Evolutionary conservation across 1,140 invertebrate genomes (phyloP), one percentile per base, ranked within the genome.

Genomic region (Tetramorium simillimum): DNA sequence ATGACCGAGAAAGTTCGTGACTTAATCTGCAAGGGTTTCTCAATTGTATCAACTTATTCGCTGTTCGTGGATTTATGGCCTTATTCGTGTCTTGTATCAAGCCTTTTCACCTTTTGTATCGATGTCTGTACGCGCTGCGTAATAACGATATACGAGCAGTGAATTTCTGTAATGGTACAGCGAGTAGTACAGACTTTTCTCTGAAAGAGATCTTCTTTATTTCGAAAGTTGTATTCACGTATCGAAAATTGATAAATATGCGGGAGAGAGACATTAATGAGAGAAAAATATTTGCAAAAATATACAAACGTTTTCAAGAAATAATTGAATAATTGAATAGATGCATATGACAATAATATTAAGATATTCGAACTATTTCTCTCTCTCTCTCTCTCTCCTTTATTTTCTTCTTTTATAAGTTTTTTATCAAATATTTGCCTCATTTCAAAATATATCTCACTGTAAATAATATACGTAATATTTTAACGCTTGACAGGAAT

Each of bases 1-100:
- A 86, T 49, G 40, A 24, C 4, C 16, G 62, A 65, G 24, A 56
- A 63, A 86, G 85, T 91, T 92, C 90, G 92, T 91, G 91, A 92
- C 91, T 92, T 91, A 93, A 93, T 93, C 91, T 91, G 77, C 82
- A 75, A 89, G 82, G 81, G 80, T 89, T 91, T 88, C 86, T 89
- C 85, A 72, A 80, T 85, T 80, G 63, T 80, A 73, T 89, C 70
- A 65, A 16, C 65, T 75, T 89, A 33, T 86, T 76, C 87, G 78
- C 67, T 88, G 82, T 85, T 90, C 60, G 37, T 89, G 63, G 40
- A 92, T 92, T 91, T 91, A 91, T 78, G 82, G 65, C 51, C n/a
- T 75, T 77, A 82, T 87, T 89, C 70, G 40, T 43, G 63, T 72
- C 56, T 88, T 63, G 58, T 76, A 53, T 90, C 56, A 60, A 49